A percentile compares a stretch with the other conserved stretches of the same genome.
phyloP scores from a whole-genome alignment of 2,113 vertebrate species.

The Polyodon spathula region DNA sequence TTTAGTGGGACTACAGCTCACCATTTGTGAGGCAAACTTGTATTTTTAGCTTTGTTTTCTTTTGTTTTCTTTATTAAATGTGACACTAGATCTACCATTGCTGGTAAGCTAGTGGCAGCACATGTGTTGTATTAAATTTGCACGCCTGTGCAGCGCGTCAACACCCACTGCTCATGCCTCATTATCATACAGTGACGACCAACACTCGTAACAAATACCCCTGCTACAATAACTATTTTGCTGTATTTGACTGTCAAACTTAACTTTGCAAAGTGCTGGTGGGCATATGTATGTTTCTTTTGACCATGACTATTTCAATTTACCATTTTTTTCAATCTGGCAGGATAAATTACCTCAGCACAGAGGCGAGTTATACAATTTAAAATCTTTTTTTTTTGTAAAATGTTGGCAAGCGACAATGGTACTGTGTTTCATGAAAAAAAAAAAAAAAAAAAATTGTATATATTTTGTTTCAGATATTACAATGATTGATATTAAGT shows the following conservation, averaged over 20 bases:
- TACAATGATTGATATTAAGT: constrained; percentile 12
- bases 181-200: too few species aligned
- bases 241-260: constrained; percentile 34
- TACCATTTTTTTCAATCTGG: constrained; percentile 13
- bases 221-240: constrained; percentile 51
- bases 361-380: constrained; percentile 5
- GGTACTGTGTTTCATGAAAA: constrained; percentile 18
- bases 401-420: constrained; percentile 16
- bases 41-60: too few species aligned
- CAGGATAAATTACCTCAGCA: constrained; percentile 2
- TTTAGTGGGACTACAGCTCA: too few species aligned
- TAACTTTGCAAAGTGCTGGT: constrained; percentile 28
- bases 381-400: constrained; percentile 19
- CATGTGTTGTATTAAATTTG: too few species aligned
- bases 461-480: constrained; percentile 28
- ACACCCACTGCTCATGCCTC: too few species aligned
- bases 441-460: constrained; percentile 9
- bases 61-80: too few species aligned
- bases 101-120: too few species aligned
- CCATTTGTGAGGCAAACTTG: too few species aligned
- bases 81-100: too few species aligned
- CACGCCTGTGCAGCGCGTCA: too few species aligned
- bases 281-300: constrained; percentile 21
- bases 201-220: neutral
- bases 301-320: constrained; percentile 31